Percentiles rank a stretch among this genome's conserved stretches.
Conservation (phyloP, 2,113 vertebrate species). For the Chinchilla lanigera region DNA sequence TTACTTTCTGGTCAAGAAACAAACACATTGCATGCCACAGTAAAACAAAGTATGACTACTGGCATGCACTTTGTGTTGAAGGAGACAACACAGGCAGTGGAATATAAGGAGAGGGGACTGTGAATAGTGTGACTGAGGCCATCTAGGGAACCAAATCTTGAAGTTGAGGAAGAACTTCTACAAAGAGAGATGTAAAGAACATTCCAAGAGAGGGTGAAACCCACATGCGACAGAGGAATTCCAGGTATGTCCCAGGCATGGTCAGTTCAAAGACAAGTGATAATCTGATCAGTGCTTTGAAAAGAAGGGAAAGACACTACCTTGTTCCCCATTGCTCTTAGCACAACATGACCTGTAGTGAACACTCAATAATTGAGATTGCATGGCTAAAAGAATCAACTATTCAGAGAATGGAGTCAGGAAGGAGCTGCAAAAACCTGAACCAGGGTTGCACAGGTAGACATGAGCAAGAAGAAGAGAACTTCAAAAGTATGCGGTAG, state of each 20-base stretch:
- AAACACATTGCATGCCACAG: accelerated
- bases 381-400: background rate
- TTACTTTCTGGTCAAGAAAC: background rate
- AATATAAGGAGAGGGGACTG: background rate
- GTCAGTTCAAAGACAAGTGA: background rate
- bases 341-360: accelerated
- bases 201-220: background rate
- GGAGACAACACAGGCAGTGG: accelerated
- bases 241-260: accelerated
- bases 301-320: background rate
- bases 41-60: background rate
- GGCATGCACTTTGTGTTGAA: background rate
- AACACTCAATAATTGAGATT: accelerated
- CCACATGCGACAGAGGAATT: background rate
- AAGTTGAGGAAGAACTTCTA: background rate
- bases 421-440: background rate
- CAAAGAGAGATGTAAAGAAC: background rate
- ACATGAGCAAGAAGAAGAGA: background rate
- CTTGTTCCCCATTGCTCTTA: background rate
- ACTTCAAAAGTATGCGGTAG: accelerated
- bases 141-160: background rate
- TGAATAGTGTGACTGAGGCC: background rate
- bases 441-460: background rate
- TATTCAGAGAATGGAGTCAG: too few species aligned
- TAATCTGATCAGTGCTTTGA: background rate